Evolutionary conservation across 2,888 invertebrate species (phyloP).

Genomic region (Spodoptera picta): DNA sequence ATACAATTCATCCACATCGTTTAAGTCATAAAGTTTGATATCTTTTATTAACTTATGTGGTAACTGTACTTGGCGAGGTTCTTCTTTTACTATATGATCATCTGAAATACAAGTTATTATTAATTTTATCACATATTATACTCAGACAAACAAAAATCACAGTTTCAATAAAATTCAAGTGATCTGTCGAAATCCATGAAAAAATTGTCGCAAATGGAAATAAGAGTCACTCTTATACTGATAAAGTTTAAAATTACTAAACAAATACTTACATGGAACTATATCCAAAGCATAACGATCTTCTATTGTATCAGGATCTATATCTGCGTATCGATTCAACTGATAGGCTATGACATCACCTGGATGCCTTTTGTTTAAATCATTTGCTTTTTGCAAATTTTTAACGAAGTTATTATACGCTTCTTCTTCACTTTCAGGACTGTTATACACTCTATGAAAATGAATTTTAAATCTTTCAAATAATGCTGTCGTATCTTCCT

Average conservation of each 20-base stretch:
- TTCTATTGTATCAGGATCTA: conserved; percentile 60
- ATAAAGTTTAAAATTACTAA: neutral
- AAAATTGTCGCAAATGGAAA: too few relatives aligned
- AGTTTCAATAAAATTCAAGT: too few relatives aligned
- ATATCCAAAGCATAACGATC: conserved; percentile 66
- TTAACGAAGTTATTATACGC: conserved; percentile 65
- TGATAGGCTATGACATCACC: conserved; percentile 59
- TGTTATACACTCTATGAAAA: conserved; percentile 65
- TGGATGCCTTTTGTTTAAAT: conserved; percentile 62
- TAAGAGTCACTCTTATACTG: neutral
- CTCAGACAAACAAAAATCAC: too few relatives aligned
- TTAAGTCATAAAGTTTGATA: conserved; percentile 66
- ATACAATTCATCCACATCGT: conserved; percentile 64
- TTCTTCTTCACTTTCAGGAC: conserved; percentile 51
- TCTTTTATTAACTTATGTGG: conserved; percentile 27
- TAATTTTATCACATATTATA: too few relatives aligned
- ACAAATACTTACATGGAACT: conserved; percentile 68
- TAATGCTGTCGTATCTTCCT: conserved; percentile 44
- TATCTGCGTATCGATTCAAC: conserved; percentile 72
- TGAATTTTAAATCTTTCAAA: conserved; percentile 67
- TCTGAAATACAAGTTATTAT: conserved; percentile 48
- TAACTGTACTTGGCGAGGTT: neutral
- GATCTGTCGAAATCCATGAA: too few relatives aligned
- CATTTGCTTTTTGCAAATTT: conserved; percentile 63
- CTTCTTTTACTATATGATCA: conserved; percentile 43